Base-by-base conservation (phyloP, 1,140 invertebrate genomes). In the Holotrichia oblita region DNA sequence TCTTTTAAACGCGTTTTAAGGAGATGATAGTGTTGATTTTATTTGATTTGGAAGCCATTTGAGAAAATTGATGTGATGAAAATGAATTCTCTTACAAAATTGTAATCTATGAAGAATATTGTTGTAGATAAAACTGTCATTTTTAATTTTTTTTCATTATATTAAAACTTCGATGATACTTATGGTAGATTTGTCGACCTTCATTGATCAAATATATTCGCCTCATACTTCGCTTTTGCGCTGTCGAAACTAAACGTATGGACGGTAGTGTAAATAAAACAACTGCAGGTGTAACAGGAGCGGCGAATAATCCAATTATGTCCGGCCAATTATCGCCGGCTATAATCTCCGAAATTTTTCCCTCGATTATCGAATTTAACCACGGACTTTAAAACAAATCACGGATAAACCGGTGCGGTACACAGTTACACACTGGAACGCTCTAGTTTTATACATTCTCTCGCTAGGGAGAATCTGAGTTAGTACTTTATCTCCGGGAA, bases 381-480 rank as follows among this genome's bases (percentile, higher is more conserved):
- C 61, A 69, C 61, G 22, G 61, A 7, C 61, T 69, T 69, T 69
- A 69, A 69, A 69, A 69, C 61, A 69, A 69, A 69, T 69, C 61
- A 27, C 61, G 61, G 61, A 69, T 69, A 69, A 69, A 34, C 61
- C 61, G 12, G 61, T 27, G 61, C 61, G 8, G 7, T 69, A 69
- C 27, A 34, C 27, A 34, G 4, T 34, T 27, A 34, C 22, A 34
- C 61, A 69, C 10, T 6, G 48, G 48, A 55, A 55, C 61, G 61
- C 61, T 69, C 61, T 69, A 69, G 61, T 69, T 69, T 27, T 40
- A 34, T 34, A 44, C 40, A 9, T 34, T 40, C 41, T 27, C 7
- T 48, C 22, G 14, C 44, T 75, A 34, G 27, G 27, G 27, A 12
- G 20, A 20, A 40, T 17, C 64, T 27, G 3, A 12, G 12, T 27